phyloP scores from a whole-genome alignment of 2,113 vertebrate species.

The Chiloscyllium plagiosum region DNA sequence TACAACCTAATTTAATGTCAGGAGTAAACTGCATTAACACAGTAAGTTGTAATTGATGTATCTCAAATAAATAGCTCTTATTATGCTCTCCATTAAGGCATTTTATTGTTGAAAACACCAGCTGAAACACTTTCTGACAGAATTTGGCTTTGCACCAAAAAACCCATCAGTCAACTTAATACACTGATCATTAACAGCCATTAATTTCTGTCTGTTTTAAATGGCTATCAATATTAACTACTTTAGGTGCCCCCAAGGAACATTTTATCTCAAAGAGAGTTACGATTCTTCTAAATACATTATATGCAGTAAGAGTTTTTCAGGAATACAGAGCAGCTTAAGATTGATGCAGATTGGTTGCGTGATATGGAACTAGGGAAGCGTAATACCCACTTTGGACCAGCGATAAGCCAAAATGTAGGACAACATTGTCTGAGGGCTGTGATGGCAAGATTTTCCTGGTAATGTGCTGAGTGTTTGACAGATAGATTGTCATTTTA shows the following conservation, averaged over 20 bases:
- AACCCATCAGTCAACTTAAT: constrained; percentile 20
- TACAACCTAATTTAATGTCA: constrained; percentile 6
- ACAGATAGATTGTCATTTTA: neutral
- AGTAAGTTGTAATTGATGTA: constrained; percentile 27
- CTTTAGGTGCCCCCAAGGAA: constrained; percentile 23
- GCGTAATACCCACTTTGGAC: neutral
- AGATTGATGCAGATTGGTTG: neutral
- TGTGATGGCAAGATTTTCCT: neutral
- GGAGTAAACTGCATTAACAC: neutral
- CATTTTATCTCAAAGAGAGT: constrained; percentile 30
- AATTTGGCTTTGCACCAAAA: neutral
- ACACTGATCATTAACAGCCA: constrained; percentile 25
- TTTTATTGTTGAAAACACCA: constrained; percentile 6
- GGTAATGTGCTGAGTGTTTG: neutral
- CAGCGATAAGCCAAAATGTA: neutral
- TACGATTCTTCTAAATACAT: constrained; percentile 4
- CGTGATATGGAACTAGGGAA: neutral
- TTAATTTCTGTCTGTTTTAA: constrained; percentile 33
- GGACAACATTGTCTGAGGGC: neutral
- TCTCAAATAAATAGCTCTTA: constrained; percentile 4
- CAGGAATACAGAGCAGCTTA: constrained; percentile 4
- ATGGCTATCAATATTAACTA: constrained; percentile 36
- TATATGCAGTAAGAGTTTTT: neutral
- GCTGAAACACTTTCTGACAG: constrained; percentile 25
- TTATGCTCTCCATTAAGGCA: constrained; percentile 5